Base-by-base conservation (phyloP, 2,797 vertebrate genomes). In the Xenops minutus region DNA sequence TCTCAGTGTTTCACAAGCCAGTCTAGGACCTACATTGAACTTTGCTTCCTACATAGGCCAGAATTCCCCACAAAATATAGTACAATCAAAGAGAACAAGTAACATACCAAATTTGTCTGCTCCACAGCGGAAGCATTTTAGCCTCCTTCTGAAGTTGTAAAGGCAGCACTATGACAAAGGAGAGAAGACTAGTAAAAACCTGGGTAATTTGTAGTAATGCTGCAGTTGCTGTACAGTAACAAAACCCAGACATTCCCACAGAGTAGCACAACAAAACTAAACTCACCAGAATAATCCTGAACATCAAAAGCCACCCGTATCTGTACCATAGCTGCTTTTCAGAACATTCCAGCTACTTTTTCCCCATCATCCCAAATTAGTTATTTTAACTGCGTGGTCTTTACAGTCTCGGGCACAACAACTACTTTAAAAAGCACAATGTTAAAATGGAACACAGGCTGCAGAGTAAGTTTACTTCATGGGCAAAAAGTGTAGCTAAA, bases 101-200 rank as follows among this genome's bases (percentile, higher is more conserved):
- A 93, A 98, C 99, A 84, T 98, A 99, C 99, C 99, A 18, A 98
- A 98, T 98, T 99, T 99, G 98, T 99, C 98, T 8, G 99, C 99
- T 97, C 99, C 99, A 97, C 99, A 99, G 97, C 99, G 99, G 98
- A 99, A 99, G 98, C 99, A 99, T 99, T 99, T 99, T 98, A 99
- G 98, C 98, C 99, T 99, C 98, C 99, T 99, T 96, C 99, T 99
- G 99, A 99, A 99, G 99, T 99, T 99, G 98, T 99, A 99, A 97
- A 99, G 99, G 98, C 99, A 99, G 98, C 99, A 99, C 99, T 99
- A 98, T 52, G 97, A 99, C 58, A 71, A 92, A 97, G 41, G 96
- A 96, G 27, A 96, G 32, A 72, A 49, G 8, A 20, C 30, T 5
- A 34, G 19, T 96, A 80, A 95, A 79, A 81, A 74, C 54, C 22